A percentile compares a stretch with the other conserved stretches of the same genome.
Conservation (phyloP, 2,797 vertebrate genomes). For the Somateria mollissima region DNA sequence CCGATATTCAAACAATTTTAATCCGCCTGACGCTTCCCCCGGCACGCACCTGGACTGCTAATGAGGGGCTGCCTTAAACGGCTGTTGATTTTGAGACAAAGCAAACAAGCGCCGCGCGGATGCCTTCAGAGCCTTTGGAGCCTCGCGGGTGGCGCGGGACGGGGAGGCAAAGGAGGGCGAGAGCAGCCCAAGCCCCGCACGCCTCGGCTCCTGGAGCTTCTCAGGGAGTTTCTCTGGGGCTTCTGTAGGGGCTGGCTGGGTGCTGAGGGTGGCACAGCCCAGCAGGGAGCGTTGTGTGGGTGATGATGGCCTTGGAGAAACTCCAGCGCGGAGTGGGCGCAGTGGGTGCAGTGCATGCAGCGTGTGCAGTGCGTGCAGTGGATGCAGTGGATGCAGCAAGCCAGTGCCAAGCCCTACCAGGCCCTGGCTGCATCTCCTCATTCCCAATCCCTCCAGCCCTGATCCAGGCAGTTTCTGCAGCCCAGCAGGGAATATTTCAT, state of each 20-base stretch:
- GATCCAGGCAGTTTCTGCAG: fast-evolving
- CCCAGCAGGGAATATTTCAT: background rate
- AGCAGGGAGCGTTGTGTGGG: fast-evolving
- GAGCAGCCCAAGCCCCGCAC: background rate
- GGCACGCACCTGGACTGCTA: slow-evolving; percentile 58
- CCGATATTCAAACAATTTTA: slow-evolving; percentile 71
- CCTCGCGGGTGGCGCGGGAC: slow-evolving; percentile 6
- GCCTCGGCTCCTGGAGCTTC: background rate
- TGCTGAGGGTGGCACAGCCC: background rate
- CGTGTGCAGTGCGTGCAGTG: fast-evolving
- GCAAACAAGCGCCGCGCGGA: slow-evolving; percentile 63
- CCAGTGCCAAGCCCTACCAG: background rate
- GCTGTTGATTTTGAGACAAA: slow-evolving; percentile 57
- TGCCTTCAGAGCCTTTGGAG: slow-evolving; percentile 13
- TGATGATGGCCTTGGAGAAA: background rate
- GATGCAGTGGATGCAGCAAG: fast-evolving
- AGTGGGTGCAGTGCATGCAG: background rate
- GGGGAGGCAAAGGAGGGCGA: slow-evolving; percentile 51
- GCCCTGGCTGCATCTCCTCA: background rate
- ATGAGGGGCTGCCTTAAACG: slow-evolving; percentile 56
- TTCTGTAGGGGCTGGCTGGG: background rate
- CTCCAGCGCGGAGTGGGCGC: fast-evolving
- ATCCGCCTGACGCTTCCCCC: slow-evolving; percentile 39
- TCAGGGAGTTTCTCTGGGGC: background rate
- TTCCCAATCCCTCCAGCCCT: background rate